Evolutionary conservation across 2,113 vertebrate species (phyloP), one percentile per base, ranked within the genome.

Genomic region (Epinephelus moara): DNA sequence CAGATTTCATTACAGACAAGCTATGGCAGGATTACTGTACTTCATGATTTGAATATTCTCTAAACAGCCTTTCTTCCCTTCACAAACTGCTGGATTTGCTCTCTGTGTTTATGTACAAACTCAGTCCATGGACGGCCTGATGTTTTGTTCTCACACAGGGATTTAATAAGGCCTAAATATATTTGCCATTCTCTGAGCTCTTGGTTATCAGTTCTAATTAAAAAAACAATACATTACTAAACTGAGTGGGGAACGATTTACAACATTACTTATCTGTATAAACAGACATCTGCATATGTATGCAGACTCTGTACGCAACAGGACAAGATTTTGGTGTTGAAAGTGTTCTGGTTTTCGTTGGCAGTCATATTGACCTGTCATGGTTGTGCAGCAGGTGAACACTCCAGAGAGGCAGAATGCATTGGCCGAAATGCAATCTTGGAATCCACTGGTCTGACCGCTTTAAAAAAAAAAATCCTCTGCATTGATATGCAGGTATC

Each of bases 1-100:
- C 72, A 79, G 56, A 84, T 80, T 82, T 81, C 27, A 82, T 68
- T 75, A 81, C 69, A 84, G 80, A 88, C 80, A 77, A 77, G 60
- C 56, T 27, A 45, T 3, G 18, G 17, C 76, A 77, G 47, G 72
- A 83, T 74, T 81, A 64, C 64, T 78, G 52, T 52, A 63, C 33
- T 61, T 67, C n/a, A 33, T 70, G 23, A 49, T 86, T 59, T 73
- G 50, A 53, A 69, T 27, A 60, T 45, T 66, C 40, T 66, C 73
- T 50, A 60, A 80, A 72, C 37, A 37, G 67, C 1, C 11, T 64
- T 56, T 80, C 53, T 57, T 25, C 21, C 6, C 57, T 23, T 17
- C 18, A 25, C n/a, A 70, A 19, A 71, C 13, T 21, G 42, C 14
- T 49, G 1, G 18, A 55, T 79, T 62, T 19, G 37, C 27, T 50